Evolutionary conservation across 2,113 vertebrate genomes (phyloP), one percentile per base, ranked within the genome.

Genomic region (Philantomba maxwellii): DNA sequence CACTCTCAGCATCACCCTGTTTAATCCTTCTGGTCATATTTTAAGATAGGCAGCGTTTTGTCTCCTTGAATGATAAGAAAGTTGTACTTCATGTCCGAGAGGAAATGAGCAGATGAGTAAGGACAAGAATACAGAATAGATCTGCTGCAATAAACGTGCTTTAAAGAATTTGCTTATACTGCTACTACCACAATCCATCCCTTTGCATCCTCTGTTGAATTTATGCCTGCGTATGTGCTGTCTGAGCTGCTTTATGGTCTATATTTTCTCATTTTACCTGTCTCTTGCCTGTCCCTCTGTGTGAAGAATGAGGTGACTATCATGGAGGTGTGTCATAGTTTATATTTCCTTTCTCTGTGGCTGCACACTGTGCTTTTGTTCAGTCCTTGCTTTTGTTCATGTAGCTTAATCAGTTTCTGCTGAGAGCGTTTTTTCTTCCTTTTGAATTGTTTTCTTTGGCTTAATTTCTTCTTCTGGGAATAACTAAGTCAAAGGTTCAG

Each of bases 241-340:
- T 30, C 78, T 85, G 25, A 58, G 57, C 25, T 26, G 57, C 25
- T 12, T 58, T 28, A 5, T 58, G 57, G 57, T 25, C 57, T 58
- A 28, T 25, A 26, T 5, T 58, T 26, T 58, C 25, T 58, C 57
- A 12, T 26, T 58, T 25, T 26, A 4, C 26, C 25, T 14, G 3
- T n/a, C 66, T 81, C 5, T 5, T 16, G 2, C 0, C 16, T 6
- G 2, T 19, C 25, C 33, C 3, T 2, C 23, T 19, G 51, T 26
- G 6, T 5, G 9, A 15, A 36, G 8, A 30, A 8, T 6, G n/a
- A 13, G 5, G 5, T n/a, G 10, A 43, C 58, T 60, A 2, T 1
- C 17, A 9, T 4, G 49, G 47, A 28, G 19, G 21, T 70, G 5
- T 17, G 4, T 21, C 77, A 17, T 16, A 13, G 36, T 25, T 36